These are phyloP conservation scores for Agonopterix arenella DNA, from an alignment of 2,888 invertebrate genomes.

Conservation along the genomic window DNA sequence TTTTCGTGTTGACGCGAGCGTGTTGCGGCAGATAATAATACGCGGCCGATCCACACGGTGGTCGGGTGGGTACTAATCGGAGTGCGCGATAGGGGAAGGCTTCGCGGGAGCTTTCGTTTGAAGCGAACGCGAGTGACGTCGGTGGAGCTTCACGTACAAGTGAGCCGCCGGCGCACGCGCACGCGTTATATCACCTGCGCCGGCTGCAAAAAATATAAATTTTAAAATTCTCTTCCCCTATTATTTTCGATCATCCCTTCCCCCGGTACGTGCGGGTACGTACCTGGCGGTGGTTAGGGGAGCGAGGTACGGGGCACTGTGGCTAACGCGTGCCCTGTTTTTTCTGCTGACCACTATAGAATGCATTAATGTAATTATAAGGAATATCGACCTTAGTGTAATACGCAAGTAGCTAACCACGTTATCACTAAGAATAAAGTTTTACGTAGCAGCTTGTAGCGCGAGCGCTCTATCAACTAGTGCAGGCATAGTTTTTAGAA, in stretches of 20 bases:
- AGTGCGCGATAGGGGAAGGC: constrained; percentile 36
- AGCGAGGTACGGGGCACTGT: constrained; percentile 24
- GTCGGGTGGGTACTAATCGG: constrained; percentile 47
- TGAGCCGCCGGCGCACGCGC: constrained; percentile 72
- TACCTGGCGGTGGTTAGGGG: constrained; percentile 63
- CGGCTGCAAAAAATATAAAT: constrained; percentile 76
- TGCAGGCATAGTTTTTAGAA: too few relatives aligned
- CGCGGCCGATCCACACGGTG: constrained; percentile 57
- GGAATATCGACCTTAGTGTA: too few relatives aligned
- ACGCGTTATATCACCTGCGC: constrained; percentile 76
- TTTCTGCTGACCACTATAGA: constrained; percentile 58
- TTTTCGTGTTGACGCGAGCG: constrained; percentile 55
- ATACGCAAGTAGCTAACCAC: background rate
- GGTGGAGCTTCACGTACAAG: constrained; percentile 65
- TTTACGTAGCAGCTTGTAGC: too few relatives aligned
- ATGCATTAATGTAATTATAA: constrained; percentile 10
- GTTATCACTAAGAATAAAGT: background rate
- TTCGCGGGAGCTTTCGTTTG: constrained; percentile 40
- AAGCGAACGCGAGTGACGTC: constrained; percentile 49
- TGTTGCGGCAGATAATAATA: constrained; percentile 16
- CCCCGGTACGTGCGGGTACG: constrained; percentile 68
- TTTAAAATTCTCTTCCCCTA: constrained; percentile 76
- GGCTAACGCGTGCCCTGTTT: constrained; percentile 67
- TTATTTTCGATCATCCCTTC: constrained; percentile 77
- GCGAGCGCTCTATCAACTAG: too few relatives aligned